A percentile compares a stretch with the other conserved stretches of the same genome.
These are phyloP conservation scores for Melieria picta DNA, from an alignment of 2,888 invertebrate species.

Conservation along the genomic window DNA sequence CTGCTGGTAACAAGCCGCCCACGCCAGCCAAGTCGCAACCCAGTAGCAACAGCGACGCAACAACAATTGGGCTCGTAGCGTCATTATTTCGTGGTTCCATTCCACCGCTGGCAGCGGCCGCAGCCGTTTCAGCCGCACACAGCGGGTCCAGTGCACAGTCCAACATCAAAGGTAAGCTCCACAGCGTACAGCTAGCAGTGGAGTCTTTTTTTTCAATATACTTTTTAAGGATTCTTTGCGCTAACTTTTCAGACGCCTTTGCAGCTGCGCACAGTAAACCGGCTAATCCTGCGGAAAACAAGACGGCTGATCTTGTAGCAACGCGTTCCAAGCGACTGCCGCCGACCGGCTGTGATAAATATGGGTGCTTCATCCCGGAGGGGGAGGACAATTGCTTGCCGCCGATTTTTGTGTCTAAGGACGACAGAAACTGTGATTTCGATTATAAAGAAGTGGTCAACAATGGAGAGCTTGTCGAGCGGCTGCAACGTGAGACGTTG, in stretches of 20 bases:
- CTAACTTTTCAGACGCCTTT: conserved; percentile 23
- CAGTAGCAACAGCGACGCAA: conserved; percentile 47
- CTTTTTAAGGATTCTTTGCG: neutral
- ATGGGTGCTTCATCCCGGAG: conserved; percentile 59
- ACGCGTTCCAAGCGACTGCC: conserved; percentile 53
- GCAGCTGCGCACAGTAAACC: conserved; percentile 17
- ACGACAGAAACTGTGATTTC: conserved; percentile 55
- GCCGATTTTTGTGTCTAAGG: conserved; percentile 58
- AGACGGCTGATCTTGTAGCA: conserved; percentile 42
- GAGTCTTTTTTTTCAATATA: neutral
- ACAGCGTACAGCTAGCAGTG: neutral
- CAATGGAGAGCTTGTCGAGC: conserved; percentile 69
- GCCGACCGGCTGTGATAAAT: conserved; percentile 53
- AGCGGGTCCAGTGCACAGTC: conserved; percentile 4
- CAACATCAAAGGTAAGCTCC: conserved; percentile 15
- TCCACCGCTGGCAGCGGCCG: conserved; percentile 58
- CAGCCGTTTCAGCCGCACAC: conserved; percentile 48
- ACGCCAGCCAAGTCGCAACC: conserved; percentile 49
- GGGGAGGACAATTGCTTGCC: conserved; percentile 71
- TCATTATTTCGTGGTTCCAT: conserved; percentile 60
- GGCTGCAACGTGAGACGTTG: conserved; percentile 71
- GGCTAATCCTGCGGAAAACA: conserved; percentile 39
- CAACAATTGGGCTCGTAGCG: conserved; percentile 57
- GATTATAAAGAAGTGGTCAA: conserved; percentile 66
- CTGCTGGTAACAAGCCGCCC: conserved; percentile 46